Conservation (phyloP, 1,140 invertebrate species). For the Zaprionus gabonicus region DNA sequence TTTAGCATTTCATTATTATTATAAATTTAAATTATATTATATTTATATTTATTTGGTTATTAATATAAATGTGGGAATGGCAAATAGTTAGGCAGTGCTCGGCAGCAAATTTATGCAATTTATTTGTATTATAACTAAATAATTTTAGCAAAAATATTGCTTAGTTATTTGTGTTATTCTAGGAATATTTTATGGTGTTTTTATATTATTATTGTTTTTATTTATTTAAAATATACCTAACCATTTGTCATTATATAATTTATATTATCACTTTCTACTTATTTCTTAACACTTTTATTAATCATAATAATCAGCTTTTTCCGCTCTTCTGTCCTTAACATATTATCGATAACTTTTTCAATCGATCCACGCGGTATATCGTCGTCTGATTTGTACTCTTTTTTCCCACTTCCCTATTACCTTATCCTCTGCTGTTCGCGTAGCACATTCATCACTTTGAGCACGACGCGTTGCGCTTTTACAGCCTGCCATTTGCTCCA, state of each 20-base stretch:
- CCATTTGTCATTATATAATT: no score
- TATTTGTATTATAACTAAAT: no score
- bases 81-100: no score
- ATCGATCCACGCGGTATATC: background rate
- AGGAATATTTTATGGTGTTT: background rate
- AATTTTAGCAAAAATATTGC: no score
- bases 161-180: background rate
- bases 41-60: no score
- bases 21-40: no score
- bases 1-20: no score
- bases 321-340: background rate
- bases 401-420: background rate
- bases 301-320: no score
- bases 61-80: no score
- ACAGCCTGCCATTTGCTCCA: slow-evolving; percentile 10
- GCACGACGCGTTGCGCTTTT: slow-evolving; percentile 33
- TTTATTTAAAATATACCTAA: background rate
- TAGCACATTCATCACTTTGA: slow-evolving; percentile 49
- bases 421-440: background rate
- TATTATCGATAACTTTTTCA: background rate
- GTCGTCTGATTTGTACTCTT: background rate
- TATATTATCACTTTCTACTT: background rate
- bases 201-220: background rate
- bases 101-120: no score
- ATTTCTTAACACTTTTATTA: background rate